Evolutionary conservation across 2,888 invertebrate species (phyloP).

Genomic region (Drosophila incognita): DNA sequence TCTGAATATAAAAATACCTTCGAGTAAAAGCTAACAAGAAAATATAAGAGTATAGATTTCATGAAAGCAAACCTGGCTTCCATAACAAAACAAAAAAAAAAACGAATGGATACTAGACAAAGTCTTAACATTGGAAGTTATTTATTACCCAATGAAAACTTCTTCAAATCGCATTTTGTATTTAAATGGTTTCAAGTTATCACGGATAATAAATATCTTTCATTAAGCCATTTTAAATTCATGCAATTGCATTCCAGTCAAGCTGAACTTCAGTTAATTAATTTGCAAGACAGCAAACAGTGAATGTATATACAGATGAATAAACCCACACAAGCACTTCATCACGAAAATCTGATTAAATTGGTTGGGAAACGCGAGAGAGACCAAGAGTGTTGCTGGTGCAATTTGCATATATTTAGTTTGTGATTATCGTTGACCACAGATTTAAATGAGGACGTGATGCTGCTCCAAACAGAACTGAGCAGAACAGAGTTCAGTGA

Average conservation of each 20-base stretch:
- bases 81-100: not conserved
- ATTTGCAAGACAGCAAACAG: constrained; percentile 46
- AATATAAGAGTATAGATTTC: not conserved
- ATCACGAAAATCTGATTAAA: constrained; percentile 62
- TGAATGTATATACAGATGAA: constrained; percentile 6
- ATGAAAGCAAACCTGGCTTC: not conserved
- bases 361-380: constrained; percentile 56
- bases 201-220: constrained; percentile 38
- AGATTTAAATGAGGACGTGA: constrained; percentile 68
- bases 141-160: not conserved
- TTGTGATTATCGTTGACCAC: constrained; percentile 72
- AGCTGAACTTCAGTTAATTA: constrained; percentile 66
- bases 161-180: constrained; percentile 14
- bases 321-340: constrained; percentile 16
- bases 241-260: constrained; percentile 49
- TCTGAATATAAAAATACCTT: not conserved
- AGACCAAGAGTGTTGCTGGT: constrained; percentile 36
- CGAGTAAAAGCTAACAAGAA: not conserved
- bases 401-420: constrained; percentile 76
- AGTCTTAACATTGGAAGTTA: not conserved
- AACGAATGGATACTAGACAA: not conserved
- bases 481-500: constrained; percentile 11
- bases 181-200: constrained; percentile 3
- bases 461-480: constrained; percentile 19
- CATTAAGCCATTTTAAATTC: constrained; percentile 54